These are phyloP conservation scores for Euura lappo DNA, from an alignment of 1,140 invertebrate species.

Conservation along the genomic window DNA sequence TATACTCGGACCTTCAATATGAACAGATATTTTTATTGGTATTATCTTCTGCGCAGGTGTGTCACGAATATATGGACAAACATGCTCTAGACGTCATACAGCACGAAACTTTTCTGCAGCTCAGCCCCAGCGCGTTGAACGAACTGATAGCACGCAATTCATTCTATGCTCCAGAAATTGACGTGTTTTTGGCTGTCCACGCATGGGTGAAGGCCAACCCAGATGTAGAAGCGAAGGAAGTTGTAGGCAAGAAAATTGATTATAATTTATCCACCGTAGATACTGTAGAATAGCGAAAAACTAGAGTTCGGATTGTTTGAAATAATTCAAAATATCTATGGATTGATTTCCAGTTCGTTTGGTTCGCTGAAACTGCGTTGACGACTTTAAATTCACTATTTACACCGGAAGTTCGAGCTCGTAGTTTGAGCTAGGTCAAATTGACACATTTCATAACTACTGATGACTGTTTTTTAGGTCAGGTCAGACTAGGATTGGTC, in stretches of 20 bases:
- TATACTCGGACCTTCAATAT: too few relatives aligned
- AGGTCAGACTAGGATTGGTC: constrained; percentile 88
- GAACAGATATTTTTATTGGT: too few relatives aligned
- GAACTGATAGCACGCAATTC: constrained; percentile 91
- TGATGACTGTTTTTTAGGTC: constrained; percentile 40
- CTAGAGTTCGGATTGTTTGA: constrained; percentile 20
- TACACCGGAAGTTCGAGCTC: constrained; percentile 8
- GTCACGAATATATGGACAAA: constrained; percentile 85
- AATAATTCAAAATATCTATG: constrained; percentile 4
- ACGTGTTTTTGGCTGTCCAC: constrained; percentile 90
- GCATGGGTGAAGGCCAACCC: constrained; percentile 85
- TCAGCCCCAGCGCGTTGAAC: constrained; percentile 81
- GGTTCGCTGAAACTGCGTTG: too few relatives aligned
- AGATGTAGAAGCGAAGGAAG: constrained; percentile 64
- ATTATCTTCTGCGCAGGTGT: constrained; percentile 65
- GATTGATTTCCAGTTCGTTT: too few relatives aligned
- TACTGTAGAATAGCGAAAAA: background rate
- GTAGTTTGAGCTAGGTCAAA: constrained; percentile 10
- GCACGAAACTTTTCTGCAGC: constrained; percentile 81
- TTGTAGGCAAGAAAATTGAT: constrained; percentile 36
- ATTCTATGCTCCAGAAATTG: constrained; percentile 94
- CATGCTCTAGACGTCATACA: constrained; percentile 85
- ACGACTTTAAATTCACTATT: too few relatives aligned
- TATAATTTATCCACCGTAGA: background rate
- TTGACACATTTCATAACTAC: background rate